Evolutionary conservation across 2,113 vertebrate genomes (phyloP).

Genomic region (Telmatochromis sp.): DNA sequence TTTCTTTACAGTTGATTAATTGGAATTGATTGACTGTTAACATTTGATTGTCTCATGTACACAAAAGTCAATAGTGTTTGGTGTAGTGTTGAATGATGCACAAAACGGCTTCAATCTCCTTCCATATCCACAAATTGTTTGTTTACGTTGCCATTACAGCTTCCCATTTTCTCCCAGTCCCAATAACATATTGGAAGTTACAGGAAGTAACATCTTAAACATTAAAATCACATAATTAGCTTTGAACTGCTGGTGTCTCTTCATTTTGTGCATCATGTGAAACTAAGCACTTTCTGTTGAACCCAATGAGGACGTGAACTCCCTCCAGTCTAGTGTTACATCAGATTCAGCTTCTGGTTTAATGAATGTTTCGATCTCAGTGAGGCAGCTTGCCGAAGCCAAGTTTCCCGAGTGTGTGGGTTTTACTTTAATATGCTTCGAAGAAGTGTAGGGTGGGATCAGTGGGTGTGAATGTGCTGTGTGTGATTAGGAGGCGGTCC

Average conservation of each 20-base stretch:
- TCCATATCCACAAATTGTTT: not conserved
- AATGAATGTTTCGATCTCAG: not conserved
- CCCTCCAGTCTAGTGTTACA: not conserved
- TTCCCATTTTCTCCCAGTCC: not conserved
- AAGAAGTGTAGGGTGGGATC: not conserved
- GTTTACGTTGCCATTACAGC: not conserved
- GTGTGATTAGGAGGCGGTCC: not conserved
- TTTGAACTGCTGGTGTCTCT: not conserved
- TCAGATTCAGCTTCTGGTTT: not conserved
- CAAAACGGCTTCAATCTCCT: not conserved
- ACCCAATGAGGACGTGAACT: not conserved
- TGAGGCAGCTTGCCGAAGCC: not conserved
- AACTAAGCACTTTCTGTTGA: not conserved
- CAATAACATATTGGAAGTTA: not conserved
- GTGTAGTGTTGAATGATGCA: not conserved
- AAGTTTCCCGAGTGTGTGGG: not conserved
- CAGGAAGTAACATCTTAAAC: not conserved
- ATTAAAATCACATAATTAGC: slow-evolving; percentile 3
- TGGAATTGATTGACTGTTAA: not conserved
- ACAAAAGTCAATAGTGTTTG: not conserved
- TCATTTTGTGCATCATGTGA: not conserved
- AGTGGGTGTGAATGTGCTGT: not conserved
- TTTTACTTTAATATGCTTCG: not conserved
- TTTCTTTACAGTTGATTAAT: not conserved
- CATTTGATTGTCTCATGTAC: not conserved